These are phyloP conservation scores for Sebastolobus altivelis DNA, from an alignment of 2,797 vertebrate genomes.

Conservation along the genomic window DNA sequence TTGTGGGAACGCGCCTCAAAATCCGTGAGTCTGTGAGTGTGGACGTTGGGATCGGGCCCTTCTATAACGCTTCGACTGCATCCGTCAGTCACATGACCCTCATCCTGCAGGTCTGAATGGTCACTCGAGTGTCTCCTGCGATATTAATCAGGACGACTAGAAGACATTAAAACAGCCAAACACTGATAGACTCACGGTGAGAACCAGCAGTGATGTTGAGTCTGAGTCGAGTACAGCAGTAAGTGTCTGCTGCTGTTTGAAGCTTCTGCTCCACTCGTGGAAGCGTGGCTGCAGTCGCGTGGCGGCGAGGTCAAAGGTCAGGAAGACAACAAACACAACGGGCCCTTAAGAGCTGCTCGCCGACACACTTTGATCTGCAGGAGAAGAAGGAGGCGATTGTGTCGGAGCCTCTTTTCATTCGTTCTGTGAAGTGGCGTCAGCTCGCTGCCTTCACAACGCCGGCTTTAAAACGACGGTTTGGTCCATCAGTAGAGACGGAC, in stretches of 20 bases:
- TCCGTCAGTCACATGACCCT: background rate
- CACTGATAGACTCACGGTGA: no score
- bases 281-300: background rate
- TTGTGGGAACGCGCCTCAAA: no score
- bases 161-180: no score
- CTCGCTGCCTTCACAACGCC: background rate
- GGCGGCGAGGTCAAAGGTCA: constrained; percentile 15
- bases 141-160: background rate
- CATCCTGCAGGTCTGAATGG: background rate
- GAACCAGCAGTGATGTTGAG: background rate
- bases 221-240: background rate
- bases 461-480: no score
- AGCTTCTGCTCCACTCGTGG: constrained; percentile 34
- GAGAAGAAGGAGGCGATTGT: background rate
- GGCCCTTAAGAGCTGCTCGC: constrained; percentile 2
- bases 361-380: constrained; percentile 43
- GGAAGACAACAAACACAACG: constrained; percentile 5
- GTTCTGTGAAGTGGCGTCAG: background rate
- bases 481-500: no score
- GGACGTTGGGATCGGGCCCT: no score
- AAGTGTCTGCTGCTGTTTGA: constrained; percentile 19
- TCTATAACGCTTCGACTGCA: no score
- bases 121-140: background rate
- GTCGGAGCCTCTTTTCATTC: background rate
- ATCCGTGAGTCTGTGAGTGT: no score